Evolutionary conservation across 1,140 invertebrate genomes (phyloP), one percentile per base, ranked within the genome.

Genomic region (Hyles vespertilio): DNA sequence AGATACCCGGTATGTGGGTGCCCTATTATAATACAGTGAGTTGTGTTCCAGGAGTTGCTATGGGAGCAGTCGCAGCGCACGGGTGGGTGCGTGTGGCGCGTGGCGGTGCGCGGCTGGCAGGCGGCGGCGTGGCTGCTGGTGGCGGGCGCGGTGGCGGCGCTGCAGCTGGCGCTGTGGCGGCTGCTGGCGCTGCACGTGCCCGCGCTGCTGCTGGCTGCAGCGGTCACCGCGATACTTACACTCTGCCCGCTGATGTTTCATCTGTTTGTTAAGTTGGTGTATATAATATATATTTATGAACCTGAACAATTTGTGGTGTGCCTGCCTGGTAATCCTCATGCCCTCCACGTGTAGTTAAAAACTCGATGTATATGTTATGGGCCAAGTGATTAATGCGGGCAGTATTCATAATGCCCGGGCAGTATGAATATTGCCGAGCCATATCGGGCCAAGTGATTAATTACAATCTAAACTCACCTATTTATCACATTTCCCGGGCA

Each of bases 61-160:
- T 84, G 71, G 66, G 90, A 91, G 32, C 78, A 82, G 12, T 33
- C 55, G 77, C 8, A 76, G 89, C 12, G 89, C 90, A 46, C 55
- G 7, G 54, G 91, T 2, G 78, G 90, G 12, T 11, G 92, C 33
- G 71, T 75, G 5, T 50, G 89, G 5, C 75, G 51, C 11, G 85
- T 74, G 0, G 81, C 89, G 6, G 36, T 8, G 36, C 36, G 36
- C 36, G 36, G 8, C 36, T 5, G 5, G 34, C 55, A 77, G 9
- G 77, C 89, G 32, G 89, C 90, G 47, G 56, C 74, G 9, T 53
- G 91, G 3, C 77, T 91, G 22, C 12, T 92, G 34, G 71, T 75
- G 5, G 49, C 90, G 5, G 76, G 51, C 11, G 85, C 74, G 0
- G 81, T 89, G 6, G 22, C 22, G 22, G 22, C 88, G 87, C 52